Base-by-base conservation (phyloP, 2,888 invertebrate genomes). In the Neoscelio sp. region DNA sequence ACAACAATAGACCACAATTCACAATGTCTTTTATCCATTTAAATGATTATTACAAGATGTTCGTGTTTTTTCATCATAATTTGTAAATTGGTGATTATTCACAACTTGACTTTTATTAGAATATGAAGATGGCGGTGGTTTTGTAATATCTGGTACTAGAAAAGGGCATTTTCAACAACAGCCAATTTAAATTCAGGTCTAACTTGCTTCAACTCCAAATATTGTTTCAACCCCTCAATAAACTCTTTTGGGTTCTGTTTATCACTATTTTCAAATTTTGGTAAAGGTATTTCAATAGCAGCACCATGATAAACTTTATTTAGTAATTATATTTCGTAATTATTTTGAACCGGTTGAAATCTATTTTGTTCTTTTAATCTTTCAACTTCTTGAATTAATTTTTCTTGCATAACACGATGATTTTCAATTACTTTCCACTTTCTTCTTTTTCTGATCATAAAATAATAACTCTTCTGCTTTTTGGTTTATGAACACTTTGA, bases 161-260 rank as follows among this genome's bases (percentile, higher is more conserved):
- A n/a, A n/a, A 68, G 58, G 17, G 68, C 56, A 40, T 18, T 68
- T 58, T 68, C 56, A 38, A 15, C 40, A 3, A 68, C 12, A 0
- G 48, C 30, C 8, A 68, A 20, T 48, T 68, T 56, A 2, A 58
- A 48, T 18, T 58, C 20, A 38, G 46, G 20, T 10, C 20, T 26
- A 23, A 60, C 33, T 30, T 60, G 48, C 42, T 50, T 60, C 0
- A 48, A 13, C 7, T 6, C 1, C 2, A 70, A 70, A 58, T 58
- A 58, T 40, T 70, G 58, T 2, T 38, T 70, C 12, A 70, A 58
- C 28, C 50, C 17, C 1, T 68, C 56, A n/a, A 56, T 20, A 20
- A 65, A 65, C 42, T 50, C 28, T 17, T 68, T 68, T 8, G 67
- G 67, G 48, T 56, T 68, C 13, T 58, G 38, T 17, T 48, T 68